phyloP scores from a whole-genome alignment of 2,113 vertebrate genomes.

The Forbesichthys papilliferus region DNA sequence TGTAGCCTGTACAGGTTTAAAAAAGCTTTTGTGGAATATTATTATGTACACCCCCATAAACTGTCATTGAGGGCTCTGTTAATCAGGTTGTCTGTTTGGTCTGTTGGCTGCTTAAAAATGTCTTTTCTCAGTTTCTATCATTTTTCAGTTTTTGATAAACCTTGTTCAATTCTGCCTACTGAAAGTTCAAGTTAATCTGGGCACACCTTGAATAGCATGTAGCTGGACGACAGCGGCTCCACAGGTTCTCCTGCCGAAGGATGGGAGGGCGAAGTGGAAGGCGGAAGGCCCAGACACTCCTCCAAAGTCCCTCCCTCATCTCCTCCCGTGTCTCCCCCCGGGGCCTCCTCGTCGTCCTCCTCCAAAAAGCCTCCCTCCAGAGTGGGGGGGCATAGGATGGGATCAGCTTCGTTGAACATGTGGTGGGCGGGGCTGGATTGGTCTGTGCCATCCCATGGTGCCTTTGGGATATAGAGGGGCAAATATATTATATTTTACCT shows the following conservation, averaged over 20 bases:
- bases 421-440: conserved; percentile 75
- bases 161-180: no score
- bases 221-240: conserved; percentile 75
- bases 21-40: no score
- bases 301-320: conserved; percentile 68
- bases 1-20: no score
- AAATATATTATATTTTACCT: not conserved
- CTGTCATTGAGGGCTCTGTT: no score
- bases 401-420: conserved; percentile 80
- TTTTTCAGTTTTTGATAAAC: no score
- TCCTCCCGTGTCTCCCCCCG: conserved; percentile 36
- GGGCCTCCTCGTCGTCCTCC: conserved; percentile 73
- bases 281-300: conserved; percentile 78
- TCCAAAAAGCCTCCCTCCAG: conserved; percentile 77
- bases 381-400: conserved; percentile 71
- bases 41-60: no score
- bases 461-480: conserved; percentile 34
- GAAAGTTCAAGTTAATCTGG: not conserved
- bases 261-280: conserved; percentile 70
- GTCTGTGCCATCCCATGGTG: conserved; percentile 76
- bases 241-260: conserved; percentile 67
- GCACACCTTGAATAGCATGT: conserved; percentile 79
- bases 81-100: no score
- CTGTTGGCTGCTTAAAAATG: no score
- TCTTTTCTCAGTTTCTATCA: no score